phyloP scores from a whole-genome alignment of 2,888 invertebrate species.

The Hirtodrosophila histrioides region DNA sequence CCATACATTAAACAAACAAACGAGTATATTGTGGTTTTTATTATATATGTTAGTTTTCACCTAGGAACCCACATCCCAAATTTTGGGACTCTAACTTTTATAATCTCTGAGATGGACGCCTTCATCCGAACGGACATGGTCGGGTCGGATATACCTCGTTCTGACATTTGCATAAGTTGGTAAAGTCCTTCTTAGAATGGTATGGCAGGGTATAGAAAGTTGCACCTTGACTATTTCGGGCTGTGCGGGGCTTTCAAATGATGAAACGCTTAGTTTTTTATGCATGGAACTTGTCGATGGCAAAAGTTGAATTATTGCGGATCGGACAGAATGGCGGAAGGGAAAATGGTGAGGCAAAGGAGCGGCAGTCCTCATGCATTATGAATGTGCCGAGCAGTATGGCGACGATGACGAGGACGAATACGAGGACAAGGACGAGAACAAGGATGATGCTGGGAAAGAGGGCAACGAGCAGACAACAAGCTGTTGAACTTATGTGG shows the following conservation, averaged over 20 bases:
- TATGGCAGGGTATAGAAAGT: conserved; percentile 26
- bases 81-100: too few species aligned
- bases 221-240: conserved; percentile 48
- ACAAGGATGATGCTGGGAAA: neutral
- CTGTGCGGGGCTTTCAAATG: conserved; percentile 38
- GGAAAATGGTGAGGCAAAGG: neutral
- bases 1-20: too few species aligned
- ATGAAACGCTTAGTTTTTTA: conserved; percentile 63
- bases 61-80: too few species aligned
- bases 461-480: conserved; percentile 41
- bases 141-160: too few species aligned
- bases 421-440: neutral
- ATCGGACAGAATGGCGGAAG: conserved; percentile 13
- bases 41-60: too few species aligned
- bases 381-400: conserved; percentile 45
- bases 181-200: too few species aligned
- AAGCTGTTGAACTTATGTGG: conserved; percentile 63
- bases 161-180: too few species aligned
- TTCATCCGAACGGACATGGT: too few species aligned
- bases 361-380: conserved; percentile 51
- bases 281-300: conserved; percentile 69
- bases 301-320: conserved; percentile 69
- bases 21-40: too few species aligned
- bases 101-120: too few species aligned
- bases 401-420: conserved; percentile 17